Evolutionary conservation across 2,888 invertebrate genomes (phyloP), one percentile per base, ranked within the genome.

Genomic region (Elysia crispata): DNA sequence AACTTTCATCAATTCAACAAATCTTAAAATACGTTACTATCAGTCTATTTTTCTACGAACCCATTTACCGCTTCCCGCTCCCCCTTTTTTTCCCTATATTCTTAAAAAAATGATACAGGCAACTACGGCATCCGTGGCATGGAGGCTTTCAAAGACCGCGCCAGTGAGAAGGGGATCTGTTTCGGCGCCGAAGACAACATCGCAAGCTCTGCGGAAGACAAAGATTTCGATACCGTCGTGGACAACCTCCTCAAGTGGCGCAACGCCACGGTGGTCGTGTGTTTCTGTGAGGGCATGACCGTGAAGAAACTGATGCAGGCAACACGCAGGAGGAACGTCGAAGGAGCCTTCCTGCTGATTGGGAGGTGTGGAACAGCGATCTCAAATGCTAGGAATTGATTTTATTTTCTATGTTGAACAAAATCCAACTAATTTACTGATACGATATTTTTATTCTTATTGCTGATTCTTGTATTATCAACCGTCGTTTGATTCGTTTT

Each of bases 201-300:
- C 33, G 91, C 94, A 33, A 94, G 94, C 86, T 94, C 94, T 82
- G 94, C 94, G 0, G 93, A 94, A 67, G 93, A 94, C 79, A 92
- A 93, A 80, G 93, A 93, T 62, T 95, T 87, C 75, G 88, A 89
- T 76, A 83, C 60, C 11, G 86, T 90, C 33, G 92, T 95, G 60
- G 88, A 91, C 67, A 94, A 94, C 86, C 92, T 95, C 50, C 92
- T 93, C 83, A 93, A 93, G 85, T 94, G 88, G 89, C 91, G 79
- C 92, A 94, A 84, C 93, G 95, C 80, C 90, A 93, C 86, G 60
- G 95, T 95, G 13, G 94, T 95, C 76, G 94, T 96, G 25, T 96
- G 96, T 91, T 96, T 96, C 93, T 96, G 96, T 92, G 95, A 96
- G 91, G 96, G 96, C 1, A 93, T 94, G 90, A 95, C 95, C 0